Conservation (phyloP, 2,797 vertebrate species). For the Fistularia commersonii region DNA sequence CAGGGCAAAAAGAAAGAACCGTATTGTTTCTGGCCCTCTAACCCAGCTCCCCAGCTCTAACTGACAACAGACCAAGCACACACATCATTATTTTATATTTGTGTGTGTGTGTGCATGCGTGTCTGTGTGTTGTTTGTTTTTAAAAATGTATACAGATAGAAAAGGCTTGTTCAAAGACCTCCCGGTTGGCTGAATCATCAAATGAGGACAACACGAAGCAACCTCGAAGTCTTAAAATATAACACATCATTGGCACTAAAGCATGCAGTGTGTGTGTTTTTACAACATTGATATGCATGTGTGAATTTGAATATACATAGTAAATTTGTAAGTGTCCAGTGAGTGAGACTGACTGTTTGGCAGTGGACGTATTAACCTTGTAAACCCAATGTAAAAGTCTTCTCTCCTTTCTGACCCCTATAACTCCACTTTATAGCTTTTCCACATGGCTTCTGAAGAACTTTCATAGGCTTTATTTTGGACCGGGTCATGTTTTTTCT, state of each 20-base stretch:
- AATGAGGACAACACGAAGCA: background rate
- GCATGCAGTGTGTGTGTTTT: background rate
- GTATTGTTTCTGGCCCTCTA: slow-evolving; percentile 43
- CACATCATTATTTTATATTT: slow-evolving; percentile 18
- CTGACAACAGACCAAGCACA: slow-evolving; percentile 30
- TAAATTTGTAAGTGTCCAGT: no score
- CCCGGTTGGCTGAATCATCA: slow-evolving; percentile 12
- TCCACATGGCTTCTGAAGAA: slow-evolving; percentile 77
- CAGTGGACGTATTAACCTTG: slow-evolving; percentile 52
- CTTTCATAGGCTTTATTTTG: slow-evolving; percentile 76
- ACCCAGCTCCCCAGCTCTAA: slow-evolving; percentile 39
- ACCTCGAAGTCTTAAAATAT: background rate
- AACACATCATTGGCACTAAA: slow-evolving; percentile 7
- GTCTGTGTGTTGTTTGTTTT: slow-evolving; percentile 25
- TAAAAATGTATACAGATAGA: slow-evolving; percentile 21
- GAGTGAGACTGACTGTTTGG: slow-evolving; percentile 18
- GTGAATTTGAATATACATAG: no score
- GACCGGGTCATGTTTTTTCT: slow-evolving; percentile 70
- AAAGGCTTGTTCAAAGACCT: slow-evolving; percentile 9
- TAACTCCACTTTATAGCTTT: slow-evolving; percentile 76
- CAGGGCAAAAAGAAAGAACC: slow-evolving; percentile 39
- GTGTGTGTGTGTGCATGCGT: slow-evolving; percentile 19
- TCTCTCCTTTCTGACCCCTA: slow-evolving; percentile 68
- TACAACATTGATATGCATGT: no score
- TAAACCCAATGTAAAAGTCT: slow-evolving; percentile 73